phyloP scores from a whole-genome alignment of 2,113 vertebrate species.

The Scomber colias region DNA sequence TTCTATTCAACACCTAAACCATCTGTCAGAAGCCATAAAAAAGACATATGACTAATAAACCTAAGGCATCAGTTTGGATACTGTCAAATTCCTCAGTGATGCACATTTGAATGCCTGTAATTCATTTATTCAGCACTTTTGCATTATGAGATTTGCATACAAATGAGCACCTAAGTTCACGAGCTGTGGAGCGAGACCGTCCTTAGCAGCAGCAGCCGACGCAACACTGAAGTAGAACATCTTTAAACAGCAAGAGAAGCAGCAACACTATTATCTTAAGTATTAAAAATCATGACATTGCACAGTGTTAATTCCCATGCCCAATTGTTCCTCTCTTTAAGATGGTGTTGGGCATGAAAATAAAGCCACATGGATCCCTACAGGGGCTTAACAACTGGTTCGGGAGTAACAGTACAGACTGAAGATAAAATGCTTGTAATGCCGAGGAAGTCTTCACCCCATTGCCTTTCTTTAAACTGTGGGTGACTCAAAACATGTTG shows the following conservation, averaged over 20 bases:
- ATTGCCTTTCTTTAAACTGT: slow-evolving; percentile 44
- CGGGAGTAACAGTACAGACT: slow-evolving; percentile 17
- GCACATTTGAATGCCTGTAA: slow-evolving; percentile 43
- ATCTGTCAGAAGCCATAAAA: slow-evolving; percentile 51
- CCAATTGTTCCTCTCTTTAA: slow-evolving; percentile 57
- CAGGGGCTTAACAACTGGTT: slow-evolving; percentile 55
- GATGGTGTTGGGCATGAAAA: slow-evolving; percentile 42
- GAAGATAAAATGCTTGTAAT: slow-evolving; percentile 47
- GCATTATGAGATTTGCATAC: slow-evolving; percentile 65
- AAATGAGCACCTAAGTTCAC: slow-evolving; percentile 41
- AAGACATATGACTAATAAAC: slow-evolving; percentile 26
- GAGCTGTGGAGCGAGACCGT: slow-evolving; percentile 41
- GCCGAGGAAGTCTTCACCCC: slow-evolving; percentile 33
- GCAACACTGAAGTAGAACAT: slow-evolving; percentile 15
- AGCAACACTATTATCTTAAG: slow-evolving; percentile 52
- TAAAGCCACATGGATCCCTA: slow-evolving; percentile 59
- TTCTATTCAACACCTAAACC: slow-evolving; percentile 20
- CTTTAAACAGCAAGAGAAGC: slow-evolving; percentile 43
- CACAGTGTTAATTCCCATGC: slow-evolving; percentile 52
- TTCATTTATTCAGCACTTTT: slow-evolving; percentile 64
- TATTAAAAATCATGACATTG: slow-evolving; percentile 57
- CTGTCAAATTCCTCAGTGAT: slow-evolving; percentile 35
- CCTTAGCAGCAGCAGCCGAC: slow-evolving; percentile 26
- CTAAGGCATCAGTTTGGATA: slow-evolving; percentile 31
- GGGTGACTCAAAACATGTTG: slow-evolving; percentile 38